phyloP scores from a whole-genome alignment of 1,140 invertebrate species.

The Pseudomyrmex cubaensis region DNA sequence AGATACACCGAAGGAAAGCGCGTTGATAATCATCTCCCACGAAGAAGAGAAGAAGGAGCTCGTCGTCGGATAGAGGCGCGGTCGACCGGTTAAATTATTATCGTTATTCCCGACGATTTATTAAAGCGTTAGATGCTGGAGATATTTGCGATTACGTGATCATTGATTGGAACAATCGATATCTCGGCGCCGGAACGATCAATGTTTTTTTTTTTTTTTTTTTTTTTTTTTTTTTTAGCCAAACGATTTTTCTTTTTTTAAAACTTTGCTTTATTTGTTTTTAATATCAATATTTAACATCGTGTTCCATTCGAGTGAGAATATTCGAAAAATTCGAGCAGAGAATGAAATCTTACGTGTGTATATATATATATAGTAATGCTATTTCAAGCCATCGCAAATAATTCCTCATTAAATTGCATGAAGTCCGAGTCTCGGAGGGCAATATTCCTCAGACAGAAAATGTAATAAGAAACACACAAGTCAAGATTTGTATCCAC shows the following conservation, averaged over 20 bases:
- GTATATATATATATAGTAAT: neutral
- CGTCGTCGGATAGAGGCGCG: neutral
- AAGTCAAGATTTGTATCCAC: constrained; percentile 7
- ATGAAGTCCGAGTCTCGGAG: neutral
- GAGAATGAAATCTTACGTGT: too few relatives aligned
- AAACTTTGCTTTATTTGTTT: neutral
- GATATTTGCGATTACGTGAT: neutral
- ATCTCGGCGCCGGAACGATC: neutral
- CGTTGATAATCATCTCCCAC: neutral
- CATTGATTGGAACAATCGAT: neutral
- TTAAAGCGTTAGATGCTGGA: neutral
- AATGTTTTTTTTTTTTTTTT: neutral
- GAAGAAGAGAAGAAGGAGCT: neutral
- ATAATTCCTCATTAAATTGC: constrained; percentile 32
- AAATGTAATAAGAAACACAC: constrained; percentile 3
- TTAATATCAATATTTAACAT: neutral
- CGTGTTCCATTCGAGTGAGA: neutral
- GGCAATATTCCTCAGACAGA: constrained; percentile 2
- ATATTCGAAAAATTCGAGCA: neutral
- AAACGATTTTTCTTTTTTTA: too few relatives aligned
- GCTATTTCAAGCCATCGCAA: neutral
- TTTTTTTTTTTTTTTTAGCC: too few relatives aligned
- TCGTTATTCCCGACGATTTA: neutral
- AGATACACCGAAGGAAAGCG: neutral
- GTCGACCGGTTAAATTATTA: neutral